Evolutionary conservation across 2,113 vertebrate genomes (phyloP), one percentile per base, ranked within the genome.

Genomic region (Hipposideros armiger): DNA sequence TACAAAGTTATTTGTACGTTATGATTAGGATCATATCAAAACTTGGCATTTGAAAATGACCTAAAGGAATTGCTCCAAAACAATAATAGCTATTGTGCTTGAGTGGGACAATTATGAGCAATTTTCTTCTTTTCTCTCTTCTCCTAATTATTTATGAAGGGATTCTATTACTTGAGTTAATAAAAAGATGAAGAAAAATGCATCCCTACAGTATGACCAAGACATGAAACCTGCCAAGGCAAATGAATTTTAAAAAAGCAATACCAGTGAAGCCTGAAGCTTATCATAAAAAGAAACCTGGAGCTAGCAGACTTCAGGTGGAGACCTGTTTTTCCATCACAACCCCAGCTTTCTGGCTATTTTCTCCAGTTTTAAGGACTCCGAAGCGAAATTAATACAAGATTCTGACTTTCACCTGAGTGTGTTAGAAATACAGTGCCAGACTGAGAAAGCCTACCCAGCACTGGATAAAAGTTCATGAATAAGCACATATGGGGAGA

Each of bases 41-140:
- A 78, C 26, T 60, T 24, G 5, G 50, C 67, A 78, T 78, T 90
- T 96, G 76, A 96, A 97, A 96, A 91, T 54, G 56, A 73, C 76
- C 82, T 47, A n/a, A 78, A 83, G 36, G 32, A 85, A 74, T 77
- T 78, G 62, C 78, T 72, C 16, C 22, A 64, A 93, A 82, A 42
- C 50, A 69, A 56, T 45, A 56, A 90, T 10, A 56, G 47, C 52
- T 70, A 62, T 42, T 76, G 76, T 72, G 13, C 66, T 60, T 54
- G 47, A 86, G 52, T 54, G 45, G 40, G 30, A 73, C 40, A 69
- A 78, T 69, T 67, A 74, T 2, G 28, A 9, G 10, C 22, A 90
- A 94, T 73, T 87, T 97, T 90, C 47, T 64, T 66, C 78, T 87
- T 95, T 95, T 64, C 73, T 36, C 69, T 81, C 15, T 50, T 95